Percentiles rank a stretch among this genome's conserved stretches.
phyloP scores from a whole-genome alignment of 2,888 invertebrate species.

The Meloe dianella region DNA sequence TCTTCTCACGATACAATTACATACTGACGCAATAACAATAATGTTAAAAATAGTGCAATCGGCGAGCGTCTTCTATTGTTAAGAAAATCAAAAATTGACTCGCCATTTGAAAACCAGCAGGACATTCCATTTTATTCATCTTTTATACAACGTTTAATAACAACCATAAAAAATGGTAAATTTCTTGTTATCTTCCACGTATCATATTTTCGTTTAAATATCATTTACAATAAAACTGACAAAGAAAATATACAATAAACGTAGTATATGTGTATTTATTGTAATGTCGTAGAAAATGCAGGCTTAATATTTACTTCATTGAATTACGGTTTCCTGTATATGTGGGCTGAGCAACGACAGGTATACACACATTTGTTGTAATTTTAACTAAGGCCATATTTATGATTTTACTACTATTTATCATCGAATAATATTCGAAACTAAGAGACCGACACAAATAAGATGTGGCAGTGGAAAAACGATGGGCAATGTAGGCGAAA shows the following conservation, averaged over 20 bases:
- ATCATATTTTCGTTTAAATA: not conserved
- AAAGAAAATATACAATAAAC: constrained; percentile 14
- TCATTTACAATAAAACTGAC: constrained; percentile 12
- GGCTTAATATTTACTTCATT: constrained; percentile 21
- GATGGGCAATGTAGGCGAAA: not conserved
- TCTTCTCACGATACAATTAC: constrained; percentile 26
- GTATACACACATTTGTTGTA: constrained; percentile 25
- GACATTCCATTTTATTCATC: not conserved
- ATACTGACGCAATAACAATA: constrained; percentile 10
- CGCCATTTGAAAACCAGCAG: not conserved
- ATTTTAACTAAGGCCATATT: constrained; percentile 13
- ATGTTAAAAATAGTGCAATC: not conserved
- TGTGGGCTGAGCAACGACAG: constrained; percentile 27
- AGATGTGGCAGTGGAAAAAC: not conserved
- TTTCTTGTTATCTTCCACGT: not conserved
- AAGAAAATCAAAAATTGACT: too few relatives aligned
- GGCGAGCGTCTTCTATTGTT: too few relatives aligned
- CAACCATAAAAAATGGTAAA: not conserved
- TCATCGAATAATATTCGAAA: constrained; percentile 2
- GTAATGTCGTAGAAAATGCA: constrained; percentile 13
- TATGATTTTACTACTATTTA: not conserved
- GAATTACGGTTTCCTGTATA: constrained; percentile 23
- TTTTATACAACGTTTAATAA: too few relatives aligned
- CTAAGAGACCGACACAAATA: not conserved
- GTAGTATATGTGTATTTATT: constrained; percentile 13